A percentile compares a stretch with the other conserved stretches of the same genome.
These are phyloP conservation scores for Hydrotaea diabolus DNA, from an alignment of 2,888 invertebrate genomes.

Conservation along the genomic window DNA sequence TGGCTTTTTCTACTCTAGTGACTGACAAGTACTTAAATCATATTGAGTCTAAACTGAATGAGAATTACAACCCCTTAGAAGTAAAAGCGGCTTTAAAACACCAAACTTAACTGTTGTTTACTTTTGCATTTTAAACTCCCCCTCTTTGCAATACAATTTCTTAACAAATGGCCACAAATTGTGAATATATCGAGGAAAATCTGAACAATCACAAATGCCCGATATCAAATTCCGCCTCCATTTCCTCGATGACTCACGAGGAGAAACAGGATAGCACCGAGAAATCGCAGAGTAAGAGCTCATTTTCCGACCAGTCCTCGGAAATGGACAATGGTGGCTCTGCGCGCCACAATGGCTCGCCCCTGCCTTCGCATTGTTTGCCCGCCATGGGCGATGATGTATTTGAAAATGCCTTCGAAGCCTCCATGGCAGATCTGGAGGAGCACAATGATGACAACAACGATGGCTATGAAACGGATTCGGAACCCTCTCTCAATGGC, in stretches of 20 bases:
- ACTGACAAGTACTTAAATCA: neutral
- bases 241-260: slow-evolving; percentile 68
- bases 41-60: neutral
- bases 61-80: no score
- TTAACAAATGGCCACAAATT: slow-evolving; percentile 77
- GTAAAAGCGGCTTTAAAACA: no score
- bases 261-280: slow-evolving; percentile 69
- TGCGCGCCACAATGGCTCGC: neutral
- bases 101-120: neutral
- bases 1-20: no score
- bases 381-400: slow-evolving; percentile 73
- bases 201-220: slow-evolving; percentile 55
- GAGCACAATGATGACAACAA: slow-evolving; percentile 66
- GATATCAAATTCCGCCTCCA: slow-evolving; percentile 56
- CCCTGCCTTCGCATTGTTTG: slow-evolving; percentile 24
- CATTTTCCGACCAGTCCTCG: slow-evolving; percentile 64
- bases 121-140: neutral
- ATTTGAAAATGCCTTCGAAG: slow-evolving; percentile 79
- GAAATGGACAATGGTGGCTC: slow-evolving; percentile 48
- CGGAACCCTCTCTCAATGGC: slow-evolving; percentile 73
- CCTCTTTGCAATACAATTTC: neutral
- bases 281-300: slow-evolving; percentile 65
- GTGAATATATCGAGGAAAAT: slow-evolving; percentile 73
- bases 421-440: slow-evolving; percentile 80
- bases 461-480: slow-evolving; percentile 79